phyloP scores from a whole-genome alignment of 2,888 invertebrate genomes.

The Arenicola marina region DNA sequence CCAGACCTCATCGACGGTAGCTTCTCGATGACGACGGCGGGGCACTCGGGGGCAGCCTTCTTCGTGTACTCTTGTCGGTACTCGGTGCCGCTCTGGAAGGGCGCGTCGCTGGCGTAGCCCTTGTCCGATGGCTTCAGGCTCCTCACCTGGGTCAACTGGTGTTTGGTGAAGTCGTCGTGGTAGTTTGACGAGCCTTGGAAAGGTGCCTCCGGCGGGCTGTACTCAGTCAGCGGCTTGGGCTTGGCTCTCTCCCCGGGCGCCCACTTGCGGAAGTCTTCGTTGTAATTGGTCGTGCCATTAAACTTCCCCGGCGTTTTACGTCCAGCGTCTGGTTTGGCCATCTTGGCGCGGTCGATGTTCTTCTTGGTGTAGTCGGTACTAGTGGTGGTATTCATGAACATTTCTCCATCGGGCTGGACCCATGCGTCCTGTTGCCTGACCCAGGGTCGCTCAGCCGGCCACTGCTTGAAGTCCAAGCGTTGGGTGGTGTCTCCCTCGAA shows the following conservation, averaged over 20 bases:
- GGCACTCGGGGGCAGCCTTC: slow-evolving; percentile 47
- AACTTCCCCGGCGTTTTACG: slow-evolving; percentile 27
- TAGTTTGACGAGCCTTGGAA: slow-evolving; percentile 58
- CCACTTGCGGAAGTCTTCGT: slow-evolving; percentile 43
- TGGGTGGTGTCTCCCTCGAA: slow-evolving; percentile 58
- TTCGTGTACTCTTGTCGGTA: slow-evolving; percentile 54
- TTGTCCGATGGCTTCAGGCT: slow-evolving; percentile 52
- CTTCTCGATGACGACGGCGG: slow-evolving; percentile 50
- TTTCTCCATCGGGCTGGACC: slow-evolving; percentile 50
- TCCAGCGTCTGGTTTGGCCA: slow-evolving; percentile 33
- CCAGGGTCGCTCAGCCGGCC: slow-evolving; percentile 43
- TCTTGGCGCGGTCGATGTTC: slow-evolving; percentile 38
- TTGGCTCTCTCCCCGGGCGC: slow-evolving; percentile 35
- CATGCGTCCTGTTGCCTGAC: slow-evolving; percentile 48
- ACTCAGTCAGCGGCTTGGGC: slow-evolving; percentile 42
- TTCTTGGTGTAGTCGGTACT: slow-evolving; percentile 45
- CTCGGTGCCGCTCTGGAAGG: slow-evolving; percentile 56
- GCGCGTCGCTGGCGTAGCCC: slow-evolving; percentile 45
- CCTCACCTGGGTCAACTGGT: slow-evolving; percentile 34
- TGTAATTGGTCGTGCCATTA: slow-evolving; percentile 41
- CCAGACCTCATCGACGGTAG: slow-evolving; percentile 30
- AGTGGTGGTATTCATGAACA: slow-evolving; percentile 55
- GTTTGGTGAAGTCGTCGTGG: slow-evolving; percentile 50
- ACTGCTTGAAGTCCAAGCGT: slow-evolving; percentile 30
- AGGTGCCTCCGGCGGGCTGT: slow-evolving; percentile 52